These are phyloP conservation scores for Sprattus sprattus DNA, from an alignment of 2,113 vertebrate genomes.

Conservation along the genomic window DNA sequence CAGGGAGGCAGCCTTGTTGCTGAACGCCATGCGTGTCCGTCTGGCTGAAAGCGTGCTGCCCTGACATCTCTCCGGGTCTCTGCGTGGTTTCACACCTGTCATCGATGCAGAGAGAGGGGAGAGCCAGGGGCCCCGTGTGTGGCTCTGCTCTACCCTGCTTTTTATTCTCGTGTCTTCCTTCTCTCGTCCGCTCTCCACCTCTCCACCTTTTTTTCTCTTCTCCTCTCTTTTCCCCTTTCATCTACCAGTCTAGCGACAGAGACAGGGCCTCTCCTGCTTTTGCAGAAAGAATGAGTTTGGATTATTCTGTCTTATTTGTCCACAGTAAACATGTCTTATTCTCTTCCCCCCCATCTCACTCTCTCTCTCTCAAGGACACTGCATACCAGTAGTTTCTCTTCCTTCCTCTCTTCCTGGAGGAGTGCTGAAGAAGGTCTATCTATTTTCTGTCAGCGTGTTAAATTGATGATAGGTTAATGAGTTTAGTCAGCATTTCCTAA, in stretches of 20 bases:
- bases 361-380: slow-evolving; percentile 2
- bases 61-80: slow-evolving; percentile 67
- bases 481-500: background rate
- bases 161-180: background rate
- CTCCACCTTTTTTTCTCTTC: background rate
- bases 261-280: background rate
- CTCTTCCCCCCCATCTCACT: background rate
- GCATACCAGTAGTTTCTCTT: slow-evolving; percentile 8
- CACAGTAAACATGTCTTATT: background rate
- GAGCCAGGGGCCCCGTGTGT: slow-evolving; percentile 7
- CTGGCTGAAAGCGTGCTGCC: slow-evolving; percentile 54
- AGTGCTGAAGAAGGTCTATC: background rate
- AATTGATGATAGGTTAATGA: slow-evolving; percentile 31
- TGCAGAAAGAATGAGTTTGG: background rate
- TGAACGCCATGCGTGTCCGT: slow-evolving; percentile 53
- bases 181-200: background rate
- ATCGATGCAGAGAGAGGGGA: background rate
- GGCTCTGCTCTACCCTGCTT: background rate
- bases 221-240: background rate
- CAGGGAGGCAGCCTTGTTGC: slow-evolving; percentile 56
- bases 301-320: background rate
- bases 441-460: slow-evolving; percentile 17
- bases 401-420: background rate
- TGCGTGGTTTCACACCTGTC: slow-evolving; percentile 24
- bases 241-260: background rate